phyloP scores from a whole-genome alignment of 2,888 invertebrate genomes.

The Platerodrilus igneus region DNA sequence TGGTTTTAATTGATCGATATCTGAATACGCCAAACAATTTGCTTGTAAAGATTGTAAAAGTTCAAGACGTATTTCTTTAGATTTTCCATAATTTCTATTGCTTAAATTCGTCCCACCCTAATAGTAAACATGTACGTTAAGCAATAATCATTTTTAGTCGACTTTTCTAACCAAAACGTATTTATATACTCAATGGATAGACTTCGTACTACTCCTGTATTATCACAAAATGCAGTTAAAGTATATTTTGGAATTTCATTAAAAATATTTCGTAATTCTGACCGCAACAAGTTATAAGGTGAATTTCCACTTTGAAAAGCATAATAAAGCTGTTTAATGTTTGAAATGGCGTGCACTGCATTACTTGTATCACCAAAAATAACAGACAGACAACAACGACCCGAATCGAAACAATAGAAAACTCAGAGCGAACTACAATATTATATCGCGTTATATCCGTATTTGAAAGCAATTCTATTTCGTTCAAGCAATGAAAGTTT shows the following conservation, averaged over 20 bases:
- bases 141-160: conserved; percentile 67
- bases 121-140: conserved; percentile 72
- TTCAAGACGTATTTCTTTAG: conserved; percentile 78
- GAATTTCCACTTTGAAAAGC: too few relatives aligned
- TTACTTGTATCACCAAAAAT: too few relatives aligned
- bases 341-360: too few relatives aligned
- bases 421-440: too few relatives aligned
- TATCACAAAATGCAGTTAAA: conserved; percentile 52
- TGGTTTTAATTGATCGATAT: conserved; percentile 55
- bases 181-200: conserved; percentile 53
- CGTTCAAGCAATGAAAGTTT: too few relatives aligned
- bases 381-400: too few relatives aligned
- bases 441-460: too few relatives aligned
- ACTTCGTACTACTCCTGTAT: conserved; percentile 61
- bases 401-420: too few relatives aligned
- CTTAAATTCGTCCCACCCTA: conserved; percentile 71
- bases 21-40: conserved; percentile 61
- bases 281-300: too few relatives aligned
- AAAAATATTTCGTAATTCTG: conserved; percentile 43
- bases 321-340: too few relatives aligned
- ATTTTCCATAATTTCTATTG: conserved; percentile 65
- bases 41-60: conserved; percentile 62
- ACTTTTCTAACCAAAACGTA: conserved; percentile 51
- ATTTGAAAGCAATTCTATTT: too few relatives aligned
- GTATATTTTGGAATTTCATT: conserved; percentile 47